These are phyloP conservation scores for Thamnophis sirtalis DNA, from an alignment of 2,113 vertebrate species.

Conservation along the genomic window DNA sequence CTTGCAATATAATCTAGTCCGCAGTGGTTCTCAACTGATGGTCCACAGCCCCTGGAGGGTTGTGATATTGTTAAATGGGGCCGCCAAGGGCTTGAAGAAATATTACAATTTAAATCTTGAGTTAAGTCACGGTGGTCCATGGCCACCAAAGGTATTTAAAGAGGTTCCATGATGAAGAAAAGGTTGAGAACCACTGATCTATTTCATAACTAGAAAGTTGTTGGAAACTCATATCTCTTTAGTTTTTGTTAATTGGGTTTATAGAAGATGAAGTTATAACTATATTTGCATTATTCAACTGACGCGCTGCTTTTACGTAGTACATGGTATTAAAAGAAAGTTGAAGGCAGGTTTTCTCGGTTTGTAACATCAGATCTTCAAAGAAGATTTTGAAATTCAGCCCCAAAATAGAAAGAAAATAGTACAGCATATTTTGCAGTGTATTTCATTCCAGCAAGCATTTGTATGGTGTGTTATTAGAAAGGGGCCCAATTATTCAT, in stretches of 20 bases:
- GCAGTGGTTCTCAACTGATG: not conserved
- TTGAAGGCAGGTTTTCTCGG: not conserved
- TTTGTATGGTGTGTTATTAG: not conserved
- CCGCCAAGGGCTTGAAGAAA: not conserved
- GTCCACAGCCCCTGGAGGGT: not conserved
- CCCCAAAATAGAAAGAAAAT: not conserved
- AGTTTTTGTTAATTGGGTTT: not conserved
- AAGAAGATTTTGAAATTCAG: not conserved
- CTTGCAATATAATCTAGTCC: not conserved
- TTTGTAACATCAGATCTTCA: not conserved
- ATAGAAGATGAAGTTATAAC: not conserved
- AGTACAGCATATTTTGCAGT: not conserved
- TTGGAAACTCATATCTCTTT: not conserved
- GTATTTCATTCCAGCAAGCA: not conserved
- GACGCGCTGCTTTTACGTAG: not conserved
- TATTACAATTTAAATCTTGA: not conserved
- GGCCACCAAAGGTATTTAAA: not conserved
- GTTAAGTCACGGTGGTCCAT: not conserved
- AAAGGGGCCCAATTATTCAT: conserved; percentile 6
- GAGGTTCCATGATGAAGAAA: not conserved
- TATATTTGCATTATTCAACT: not conserved
- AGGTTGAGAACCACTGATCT: not conserved
- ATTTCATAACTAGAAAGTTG: not conserved
- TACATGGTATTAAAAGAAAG: not conserved
- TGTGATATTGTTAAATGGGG: not conserved